Base-by-base conservation (phyloP, 2,113 vertebrate species). In the Silurus meridionalis region DNA sequence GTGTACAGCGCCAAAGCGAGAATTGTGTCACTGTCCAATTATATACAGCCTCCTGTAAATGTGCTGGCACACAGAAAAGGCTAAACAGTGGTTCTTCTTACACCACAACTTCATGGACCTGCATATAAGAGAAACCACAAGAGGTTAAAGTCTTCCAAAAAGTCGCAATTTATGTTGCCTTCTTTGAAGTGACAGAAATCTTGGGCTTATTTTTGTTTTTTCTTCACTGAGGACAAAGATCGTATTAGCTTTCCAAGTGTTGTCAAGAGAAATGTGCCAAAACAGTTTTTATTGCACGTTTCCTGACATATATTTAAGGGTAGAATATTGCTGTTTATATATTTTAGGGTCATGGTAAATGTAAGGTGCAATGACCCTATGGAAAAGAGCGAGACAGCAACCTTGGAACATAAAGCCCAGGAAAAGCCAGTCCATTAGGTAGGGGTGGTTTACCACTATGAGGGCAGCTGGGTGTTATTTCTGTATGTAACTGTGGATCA, bases 141-240 rank as follows among this genome's bases (percentile, higher is more conserved):
- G 86, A 90, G 87, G 93, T 93, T 92, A 89, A 92, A 93, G 84
- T 69, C 90, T 86, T 79, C 87, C 90, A 84, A 90, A 88, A 90
- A 92, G 77, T 91, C 95, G 86, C 91, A 94, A 94, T 95, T 95
- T 91, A 85, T 90, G 85, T 86, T 88, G 37, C 66, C 79, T 89
- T 78, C 87, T 91, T 93, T 92, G 92, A 92, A 92, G 90, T 89
- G 87, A 91, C 86, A 85, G 89, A 88, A 90, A 91, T 80, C 80
- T 90, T 86, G 90, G 21, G 83, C 90, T 92, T 94, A 93, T 94
- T 95, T 94, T 93, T 88, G 89, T 87, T 90, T 88, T 37, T 91
- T 78, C 89, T 92, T 85, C 79, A 89, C 80, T 87, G 75, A 92
- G 89, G 83, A 89, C 88, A 87, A 89, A 87, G 61, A 69, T 82